phyloP scores from a whole-genome alignment of 2,113 vertebrate genomes.

The Danionella cerebrum region DNA sequence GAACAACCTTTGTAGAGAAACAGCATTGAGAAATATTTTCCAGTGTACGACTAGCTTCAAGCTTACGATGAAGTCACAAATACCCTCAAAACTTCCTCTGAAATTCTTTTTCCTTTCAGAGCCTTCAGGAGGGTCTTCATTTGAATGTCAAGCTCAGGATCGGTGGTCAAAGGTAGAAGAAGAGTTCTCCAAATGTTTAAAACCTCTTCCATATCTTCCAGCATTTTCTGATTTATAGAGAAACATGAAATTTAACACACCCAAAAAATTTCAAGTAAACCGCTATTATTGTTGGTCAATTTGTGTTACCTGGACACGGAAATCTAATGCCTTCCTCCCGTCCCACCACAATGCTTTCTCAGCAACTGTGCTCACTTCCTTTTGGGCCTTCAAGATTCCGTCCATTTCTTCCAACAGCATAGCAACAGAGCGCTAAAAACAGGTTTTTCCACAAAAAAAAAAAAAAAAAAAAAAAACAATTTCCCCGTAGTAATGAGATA shows the following conservation, averaged over 20 bases:
- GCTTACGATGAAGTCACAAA: no score
- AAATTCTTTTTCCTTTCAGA: constrained; percentile 58
- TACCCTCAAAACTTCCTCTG: constrained; percentile 70
- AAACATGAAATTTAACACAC: not conserved
- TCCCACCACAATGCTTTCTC: constrained; percentile 85
- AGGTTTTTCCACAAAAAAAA: no score
- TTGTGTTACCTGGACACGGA: constrained; percentile 70
- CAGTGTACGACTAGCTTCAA: not conserved
- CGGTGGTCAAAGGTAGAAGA: constrained; percentile 60
- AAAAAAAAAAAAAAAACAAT: not conserved
- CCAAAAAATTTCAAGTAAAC: not conserved
- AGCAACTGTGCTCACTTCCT: constrained; percentile 66
- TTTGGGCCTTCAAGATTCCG: constrained; percentile 75
- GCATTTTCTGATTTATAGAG: constrained; percentile 60
- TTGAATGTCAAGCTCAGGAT: constrained; percentile 52
- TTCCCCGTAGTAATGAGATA: no score
- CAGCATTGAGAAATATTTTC: not conserved
- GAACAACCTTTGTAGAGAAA: constrained; percentile 54
- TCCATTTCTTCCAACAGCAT: constrained; percentile 71
- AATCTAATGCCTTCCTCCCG: constrained; percentile 69
- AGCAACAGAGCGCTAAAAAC: constrained; percentile 13
- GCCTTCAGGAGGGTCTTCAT: constrained; percentile 43
- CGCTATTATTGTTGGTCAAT: not conserved
- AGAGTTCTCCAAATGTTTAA: constrained; percentile 77
- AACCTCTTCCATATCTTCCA: constrained; percentile 67